Conservation (phyloP, 2,888 invertebrate species). For the Coremacera marginata region DNA sequence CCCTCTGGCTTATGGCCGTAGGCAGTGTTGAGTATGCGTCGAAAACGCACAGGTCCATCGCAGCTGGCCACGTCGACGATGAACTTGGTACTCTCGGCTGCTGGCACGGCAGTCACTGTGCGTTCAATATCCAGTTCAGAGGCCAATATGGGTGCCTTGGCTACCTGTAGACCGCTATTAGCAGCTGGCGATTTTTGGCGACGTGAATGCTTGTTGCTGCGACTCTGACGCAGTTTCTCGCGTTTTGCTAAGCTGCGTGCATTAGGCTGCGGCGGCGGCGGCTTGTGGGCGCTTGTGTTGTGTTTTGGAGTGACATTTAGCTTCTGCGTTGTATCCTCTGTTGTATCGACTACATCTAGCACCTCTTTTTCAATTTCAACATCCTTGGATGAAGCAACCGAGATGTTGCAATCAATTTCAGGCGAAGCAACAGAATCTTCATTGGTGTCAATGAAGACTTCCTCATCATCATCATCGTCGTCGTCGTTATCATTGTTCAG, state of each 20-base stretch:
- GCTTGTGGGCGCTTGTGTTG: not conserved
- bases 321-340: slow-evolving; percentile 18
- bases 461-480: slow-evolving; percentile 60
- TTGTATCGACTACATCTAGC: slow-evolving; percentile 37
- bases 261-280: not conserved
- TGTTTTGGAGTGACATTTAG: slow-evolving; percentile 36
- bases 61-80: slow-evolving; percentile 91
- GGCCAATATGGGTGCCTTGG: slow-evolving; percentile 53
- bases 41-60: slow-evolving; percentile 90
- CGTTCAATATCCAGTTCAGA: slow-evolving; percentile 46
- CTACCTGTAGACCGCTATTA: slow-evolving; percentile 49
- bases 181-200: slow-evolving; percentile 33
- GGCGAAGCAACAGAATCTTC: slow-evolving; percentile 51
- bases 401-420: slow-evolving; percentile 43
- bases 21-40: slow-evolving; percentile 85
- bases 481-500: slow-evolving; percentile 38
- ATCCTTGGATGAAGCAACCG: slow-evolving; percentile 33
- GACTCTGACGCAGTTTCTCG: slow-evolving; percentile 35
- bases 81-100: slow-evolving; percentile 69
- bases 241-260: slow-evolving; percentile 29
- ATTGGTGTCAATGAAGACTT: slow-evolving; percentile 61
- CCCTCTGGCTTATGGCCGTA: slow-evolving; percentile 73
- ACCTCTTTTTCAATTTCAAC: slow-evolving; percentile 25
- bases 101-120: slow-evolving; percentile 10
- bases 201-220: slow-evolving; percentile 26